Percentiles rank a stretch among this genome's conserved stretches.
Evolutionary conservation across 2,888 invertebrate genomes (phyloP).

Genomic region (Polietes domitor): DNA sequence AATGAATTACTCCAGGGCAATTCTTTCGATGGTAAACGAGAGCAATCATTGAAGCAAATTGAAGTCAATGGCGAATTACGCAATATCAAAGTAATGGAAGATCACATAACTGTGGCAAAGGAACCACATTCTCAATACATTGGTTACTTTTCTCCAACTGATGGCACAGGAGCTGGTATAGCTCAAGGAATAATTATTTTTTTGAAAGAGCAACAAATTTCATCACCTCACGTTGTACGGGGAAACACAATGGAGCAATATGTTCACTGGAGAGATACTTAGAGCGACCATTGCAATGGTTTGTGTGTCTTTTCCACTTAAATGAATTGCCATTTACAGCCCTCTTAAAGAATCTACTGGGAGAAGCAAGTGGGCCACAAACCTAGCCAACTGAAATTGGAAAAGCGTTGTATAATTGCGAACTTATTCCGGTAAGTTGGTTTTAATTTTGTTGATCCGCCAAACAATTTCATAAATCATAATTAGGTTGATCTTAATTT

Average conservation of each 20-base stretch:
- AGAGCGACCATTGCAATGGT: conserved; percentile 34
- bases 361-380: conserved; percentile 21
- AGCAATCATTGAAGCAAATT: conserved; percentile 1
- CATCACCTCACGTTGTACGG: conserved; percentile 9
- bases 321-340: conserved; percentile 10
- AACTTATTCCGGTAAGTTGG: conserved; percentile 32
- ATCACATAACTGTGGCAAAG: conserved; percentile 41
- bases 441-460: not conserved
- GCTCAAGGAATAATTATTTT: conserved; percentile 15
- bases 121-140: conserved; percentile 31
- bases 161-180: not conserved
- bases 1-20: not conserved
- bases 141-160: conserved; percentile 23
- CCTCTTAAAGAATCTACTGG: conserved; percentile 15
- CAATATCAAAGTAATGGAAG: conserved; percentile 40
- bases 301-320: conserved; percentile 36
- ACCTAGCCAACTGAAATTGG: conserved; percentile 36
- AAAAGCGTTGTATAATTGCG: not conserved
- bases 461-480: not conserved
- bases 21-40: not conserved
- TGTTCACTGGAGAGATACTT: conserved; percentile 2
- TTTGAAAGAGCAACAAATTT: conserved; percentile 8
- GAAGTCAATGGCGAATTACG: not conserved
- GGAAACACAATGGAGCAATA: conserved; percentile 19
- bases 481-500: conserved; percentile 17